Percentiles rank a stretch among this genome's conserved stretches.
Evolutionary conservation across 2,888 invertebrate species (phyloP).

Genomic region (Carabus problematicus): DNA sequence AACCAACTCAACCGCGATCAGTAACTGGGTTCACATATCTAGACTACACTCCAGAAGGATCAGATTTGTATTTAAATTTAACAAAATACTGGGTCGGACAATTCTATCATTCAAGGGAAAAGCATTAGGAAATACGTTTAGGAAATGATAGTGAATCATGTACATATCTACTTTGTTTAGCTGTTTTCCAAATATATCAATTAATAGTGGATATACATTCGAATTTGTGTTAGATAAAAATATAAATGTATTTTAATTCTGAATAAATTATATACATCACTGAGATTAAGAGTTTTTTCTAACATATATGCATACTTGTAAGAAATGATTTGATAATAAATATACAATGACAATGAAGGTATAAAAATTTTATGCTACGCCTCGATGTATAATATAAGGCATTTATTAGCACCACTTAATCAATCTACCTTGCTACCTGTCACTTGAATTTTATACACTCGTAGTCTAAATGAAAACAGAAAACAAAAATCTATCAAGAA

Average conservation of each 20-base stretch:
- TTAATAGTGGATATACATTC: slow-evolving; percentile 12
- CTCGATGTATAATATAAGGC: slow-evolving; percentile 34
- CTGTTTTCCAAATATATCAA: slow-evolving; percentile 5
- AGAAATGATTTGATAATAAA: too few relatives aligned
- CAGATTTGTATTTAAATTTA: slow-evolving; percentile 69
- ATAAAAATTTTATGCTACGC: slow-evolving; percentile 28
- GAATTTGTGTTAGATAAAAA: slow-evolving; percentile 23
- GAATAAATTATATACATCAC: slow-evolving; percentile 34
- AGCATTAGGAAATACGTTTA: slow-evolving; percentile 4
- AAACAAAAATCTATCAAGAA: slow-evolving; percentile 4
- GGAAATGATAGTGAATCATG: neutral
- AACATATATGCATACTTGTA: neutral
- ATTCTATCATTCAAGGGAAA: slow-evolving; percentile 19
- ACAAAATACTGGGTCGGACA: slow-evolving; percentile 68
- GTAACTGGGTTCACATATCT: slow-evolving; percentile 59
- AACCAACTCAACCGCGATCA: slow-evolving; percentile 65
- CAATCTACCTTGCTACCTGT: slow-evolving; percentile 12
- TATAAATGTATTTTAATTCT: slow-evolving; percentile 30
- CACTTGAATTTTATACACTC: too few relatives aligned
- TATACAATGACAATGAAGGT: slow-evolving; percentile 6
- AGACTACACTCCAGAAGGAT: slow-evolving; percentile 68
- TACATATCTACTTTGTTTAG: slow-evolving; percentile 6
- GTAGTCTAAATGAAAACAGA: slow-evolving; percentile 1
- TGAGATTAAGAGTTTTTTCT: slow-evolving; percentile 7
- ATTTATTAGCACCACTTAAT: slow-evolving; percentile 34